Evolutionary conservation across 2,797 vertebrate genomes (phyloP), one percentile per base, ranked within the genome.

Genomic region (Bradypodion ventrale): DNA sequence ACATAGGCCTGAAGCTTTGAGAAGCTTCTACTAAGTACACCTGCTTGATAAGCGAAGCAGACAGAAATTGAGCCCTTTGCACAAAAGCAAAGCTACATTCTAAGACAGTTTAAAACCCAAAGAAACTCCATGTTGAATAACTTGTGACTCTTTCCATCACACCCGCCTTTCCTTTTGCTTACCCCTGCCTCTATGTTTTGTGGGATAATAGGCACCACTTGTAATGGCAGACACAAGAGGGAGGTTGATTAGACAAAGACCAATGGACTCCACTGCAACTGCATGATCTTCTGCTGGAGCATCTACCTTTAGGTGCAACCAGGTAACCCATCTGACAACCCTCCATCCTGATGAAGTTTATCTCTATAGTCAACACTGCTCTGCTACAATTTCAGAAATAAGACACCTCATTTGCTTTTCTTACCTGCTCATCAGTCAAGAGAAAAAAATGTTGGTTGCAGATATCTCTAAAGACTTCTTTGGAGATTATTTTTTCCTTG

Each of bases 401-500:
- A 35, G 21, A 21, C 29, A 60, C 10, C 21, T 10, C 10, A 4
- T 25, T 7, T 4, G 21, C 10, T 52, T 85, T 44, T 35, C 42
- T 93, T 91, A 96, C 96, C 91, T 97, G 96, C n/a, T 96, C 89
- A 4, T 96, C 93, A 0, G 95, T 96, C 80, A 97, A 93, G 69
- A 82, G 87, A 86, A 94, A 93, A 85, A 97, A 88, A 5, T 95
- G 85, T 29, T 5, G 82, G 23, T 93, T 94, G 84, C 93, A 94
- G n/a, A 96, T 52, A 66, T 87, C 84, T 82, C 94, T 93, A 88
- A 97, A 96, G 83, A 96, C 89, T 0, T 96, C 92, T 87, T 94
- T 95, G 21, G 95, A 93, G 77, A 92, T 68, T 0, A 81, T 83
- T 8, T 83, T 88, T 7, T 84, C 90, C 73, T 92, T 94, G 27